Conservation (phyloP, 1,140 invertebrate species). For the Scaptodrosophila lebanonensis region DNA sequence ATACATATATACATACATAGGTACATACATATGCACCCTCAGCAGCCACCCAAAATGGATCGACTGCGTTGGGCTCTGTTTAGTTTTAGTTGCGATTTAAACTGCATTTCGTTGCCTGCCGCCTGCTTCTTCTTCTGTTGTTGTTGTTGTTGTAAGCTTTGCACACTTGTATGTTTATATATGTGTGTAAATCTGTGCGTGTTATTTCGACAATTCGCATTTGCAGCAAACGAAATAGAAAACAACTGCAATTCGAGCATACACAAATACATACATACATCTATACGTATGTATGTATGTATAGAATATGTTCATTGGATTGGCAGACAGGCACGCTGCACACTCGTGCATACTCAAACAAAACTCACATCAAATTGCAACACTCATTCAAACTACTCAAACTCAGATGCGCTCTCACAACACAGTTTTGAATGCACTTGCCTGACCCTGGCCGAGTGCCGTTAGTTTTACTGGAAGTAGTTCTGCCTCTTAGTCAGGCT, state of each 20-base stretch:
- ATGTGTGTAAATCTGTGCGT: slow-evolving; percentile 6
- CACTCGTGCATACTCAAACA: too few relatives aligned
- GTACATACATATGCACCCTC: slow-evolving; percentile 11
- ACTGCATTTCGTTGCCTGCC: slow-evolving; percentile 52
- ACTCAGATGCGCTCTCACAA: too few relatives aligned
- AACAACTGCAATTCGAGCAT: slow-evolving; percentile 33
- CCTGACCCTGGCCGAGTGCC: slow-evolving; percentile 7
- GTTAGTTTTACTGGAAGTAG: too few relatives aligned
- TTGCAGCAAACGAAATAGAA: slow-evolving; percentile 45
- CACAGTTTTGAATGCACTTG: slow-evolving; percentile 1
- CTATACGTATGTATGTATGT: neutral
- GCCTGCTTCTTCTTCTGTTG: slow-evolving; percentile 33
- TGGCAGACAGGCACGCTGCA: too few relatives aligned
- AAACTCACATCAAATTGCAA: too few relatives aligned
- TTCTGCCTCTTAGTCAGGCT: too few relatives aligned
- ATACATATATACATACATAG: slow-evolving; percentile 22
- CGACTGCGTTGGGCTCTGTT: slow-evolving; percentile 41
- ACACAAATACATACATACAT: neutral
- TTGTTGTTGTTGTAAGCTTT: slow-evolving; percentile 52
- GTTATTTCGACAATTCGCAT: slow-evolving; percentile 29
- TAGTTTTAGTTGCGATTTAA: slow-evolving; percentile 74
- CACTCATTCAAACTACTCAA: too few relatives aligned
- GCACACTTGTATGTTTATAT: slow-evolving; percentile 39
- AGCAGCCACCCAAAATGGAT: slow-evolving; percentile 6
- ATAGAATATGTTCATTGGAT: too few relatives aligned